Percentiles rank a stretch among this genome's conserved stretches.
Evolutionary conservation across 2,113 vertebrate genomes (phyloP).

Genomic region (Calypte anna): DNA sequence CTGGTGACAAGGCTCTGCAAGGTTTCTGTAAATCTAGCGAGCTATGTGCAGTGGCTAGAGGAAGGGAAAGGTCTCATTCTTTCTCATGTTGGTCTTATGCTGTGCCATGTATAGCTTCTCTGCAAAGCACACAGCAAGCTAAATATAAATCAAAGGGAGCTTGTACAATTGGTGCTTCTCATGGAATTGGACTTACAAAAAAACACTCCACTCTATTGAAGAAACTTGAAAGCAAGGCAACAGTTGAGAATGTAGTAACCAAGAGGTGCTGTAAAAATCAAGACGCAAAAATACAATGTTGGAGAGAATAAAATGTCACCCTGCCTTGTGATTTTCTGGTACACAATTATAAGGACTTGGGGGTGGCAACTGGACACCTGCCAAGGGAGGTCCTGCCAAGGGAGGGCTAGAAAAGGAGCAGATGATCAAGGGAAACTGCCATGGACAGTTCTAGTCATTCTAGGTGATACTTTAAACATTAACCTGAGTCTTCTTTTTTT

Average conservation of each 20-base stretch:
- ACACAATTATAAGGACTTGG: not conserved
- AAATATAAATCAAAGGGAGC: not conserved
- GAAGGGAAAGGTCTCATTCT: not conserved
- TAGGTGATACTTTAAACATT: not conserved
- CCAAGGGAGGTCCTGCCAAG: not conserved
- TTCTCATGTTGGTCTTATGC: not conserved
- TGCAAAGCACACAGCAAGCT: not conserved
- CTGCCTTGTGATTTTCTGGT: not conserved
- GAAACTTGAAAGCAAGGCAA: not conserved
- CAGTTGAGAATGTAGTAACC: not conserved
- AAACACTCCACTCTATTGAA: not conserved
- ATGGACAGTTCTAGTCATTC: not conserved
- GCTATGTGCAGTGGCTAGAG: not conserved
- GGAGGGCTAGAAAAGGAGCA: not conserved
- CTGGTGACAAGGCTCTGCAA: not conserved
- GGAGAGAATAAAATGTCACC: not conserved
- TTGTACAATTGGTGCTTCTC: not conserved
- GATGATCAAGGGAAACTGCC: fast-evolving
- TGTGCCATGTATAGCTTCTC: not conserved
- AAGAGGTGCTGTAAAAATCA: not conserved
- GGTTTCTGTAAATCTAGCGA: not conserved
- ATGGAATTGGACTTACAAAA: not conserved
- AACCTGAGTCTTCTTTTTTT: not conserved
- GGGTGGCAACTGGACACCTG: not conserved
- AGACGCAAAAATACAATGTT: not conserved